These are phyloP conservation scores for Rambutsinella grinnellia DNA, from an alignment of 2,888 invertebrate species.

Conservation along the genomic window DNA sequence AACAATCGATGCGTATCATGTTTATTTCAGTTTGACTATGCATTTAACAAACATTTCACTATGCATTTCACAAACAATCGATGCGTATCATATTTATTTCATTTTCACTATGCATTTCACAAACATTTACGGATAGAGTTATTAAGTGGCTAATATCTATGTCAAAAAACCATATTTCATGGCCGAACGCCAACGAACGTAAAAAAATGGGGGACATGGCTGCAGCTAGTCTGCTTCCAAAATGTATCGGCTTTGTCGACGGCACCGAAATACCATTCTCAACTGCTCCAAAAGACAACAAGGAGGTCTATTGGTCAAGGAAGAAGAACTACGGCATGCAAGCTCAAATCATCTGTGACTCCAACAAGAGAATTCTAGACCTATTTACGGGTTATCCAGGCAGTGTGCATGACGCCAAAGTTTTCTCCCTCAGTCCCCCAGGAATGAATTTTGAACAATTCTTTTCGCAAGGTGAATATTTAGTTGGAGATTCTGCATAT, in stretches of 20 bases:
- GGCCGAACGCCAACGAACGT: no score
- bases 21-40: no score
- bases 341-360: constrained; percentile 34
- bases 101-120: no score
- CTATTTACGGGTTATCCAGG: constrained; percentile 22
- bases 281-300: constrained; percentile 36
- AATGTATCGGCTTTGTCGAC: constrained; percentile 42
- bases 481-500: constrained; percentile 39
- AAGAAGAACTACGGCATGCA: constrained; percentile 48
- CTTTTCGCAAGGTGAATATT: constrained; percentile 12
- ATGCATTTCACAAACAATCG: no score
- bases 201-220: no score
- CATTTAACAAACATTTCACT: no score
- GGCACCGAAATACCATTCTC: constrained; percentile 23
- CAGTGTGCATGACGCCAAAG: constrained; percentile 28
- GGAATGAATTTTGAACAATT: not conserved
- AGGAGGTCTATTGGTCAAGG: constrained; percentile 32
- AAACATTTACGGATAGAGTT: no score
- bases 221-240: no score
- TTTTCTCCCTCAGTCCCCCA: not conserved
- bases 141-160: no score
- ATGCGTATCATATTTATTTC: no score
- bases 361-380: not conserved
- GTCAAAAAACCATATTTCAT: no score
- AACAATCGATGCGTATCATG: no score